Base-by-base conservation (phyloP, 2,113 vertebrate species). In the Pavo muticus region DNA sequence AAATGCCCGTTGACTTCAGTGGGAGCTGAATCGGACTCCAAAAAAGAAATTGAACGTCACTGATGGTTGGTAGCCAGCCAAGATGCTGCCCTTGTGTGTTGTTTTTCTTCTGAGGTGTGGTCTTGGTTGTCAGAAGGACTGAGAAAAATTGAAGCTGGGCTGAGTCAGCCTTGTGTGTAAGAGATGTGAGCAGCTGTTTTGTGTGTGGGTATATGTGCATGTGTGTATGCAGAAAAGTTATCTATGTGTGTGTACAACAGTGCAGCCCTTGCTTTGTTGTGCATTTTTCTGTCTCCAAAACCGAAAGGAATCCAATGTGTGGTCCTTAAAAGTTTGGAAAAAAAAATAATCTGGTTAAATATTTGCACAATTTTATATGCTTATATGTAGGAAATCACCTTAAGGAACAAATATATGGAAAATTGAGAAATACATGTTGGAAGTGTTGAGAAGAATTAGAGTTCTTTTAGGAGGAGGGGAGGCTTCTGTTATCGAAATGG, bases 41-140 rank as follows among this genome's bases (percentile, higher is more conserved):
- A 69, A 54, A 87, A 95, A 90, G 93, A 95, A 96, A 96, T 90
- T 24, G 79, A 71, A 95, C 72, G 76, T 94, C 87, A 29, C 76
- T 86, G 79, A 42, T 88, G 21, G 0, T 24, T 96, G 96, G 88
- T 57, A 69, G 30, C 73, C 54, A 61, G 88, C 91, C 96, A 97
- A 90, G 83, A 12, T 8, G 10, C 11, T 64, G 76, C 48, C 76
- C 67, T 4, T 3, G 25, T 90, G 70, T 39, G 24, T 61, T 75
- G 72, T 56, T 90, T 86, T 57, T 88, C 50, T 80, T 89, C 48
- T 91, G 50, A 60, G 50, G 23, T 3, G 0, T 37, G 25, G 14
- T 47, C 75, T 67, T 92, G 44, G 35, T 60, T 90, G 35, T 39
- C 56, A 65, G 52, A 71, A 82, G 54, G 52, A 54, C 45, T 67